phyloP scores from a whole-genome alignment of 2,113 vertebrate genomes.

The Oreochromis niloticus region DNA sequence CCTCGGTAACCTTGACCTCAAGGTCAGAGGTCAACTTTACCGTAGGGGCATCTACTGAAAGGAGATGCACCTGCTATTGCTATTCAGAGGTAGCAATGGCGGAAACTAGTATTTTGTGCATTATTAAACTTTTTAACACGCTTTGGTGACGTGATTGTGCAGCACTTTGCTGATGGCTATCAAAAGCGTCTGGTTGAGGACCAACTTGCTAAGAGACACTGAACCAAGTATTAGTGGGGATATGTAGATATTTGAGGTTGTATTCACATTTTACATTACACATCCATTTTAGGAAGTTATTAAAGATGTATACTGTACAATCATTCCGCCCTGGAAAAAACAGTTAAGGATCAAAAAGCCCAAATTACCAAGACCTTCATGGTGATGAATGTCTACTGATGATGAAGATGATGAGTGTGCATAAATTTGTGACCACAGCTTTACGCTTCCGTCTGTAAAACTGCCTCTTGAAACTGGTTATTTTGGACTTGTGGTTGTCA shows the following conservation, averaged over 20 bases:
- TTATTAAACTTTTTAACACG: rapidly evolving
- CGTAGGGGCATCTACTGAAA: neutral
- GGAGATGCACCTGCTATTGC: neutral
- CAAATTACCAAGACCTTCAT: neutral
- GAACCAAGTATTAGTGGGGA: neutral
- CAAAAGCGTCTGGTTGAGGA: neutral
- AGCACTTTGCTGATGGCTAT: neutral
- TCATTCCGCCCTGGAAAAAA: neutral
- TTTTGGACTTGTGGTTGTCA: neutral
- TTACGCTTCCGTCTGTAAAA: neutral
- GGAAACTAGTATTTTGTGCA: neutral
- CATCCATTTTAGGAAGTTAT: neutral
- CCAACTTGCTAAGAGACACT: neutral
- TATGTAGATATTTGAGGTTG: neutral
- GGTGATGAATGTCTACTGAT: rapidly evolving
- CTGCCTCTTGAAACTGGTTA: neutral
- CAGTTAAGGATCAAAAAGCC: neutral
- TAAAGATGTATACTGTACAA: neutral
- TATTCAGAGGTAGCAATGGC: neutral
- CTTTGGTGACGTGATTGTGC: neutral
- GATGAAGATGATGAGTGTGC: neutral
- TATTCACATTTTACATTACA: neutral
- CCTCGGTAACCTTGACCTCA: neutral
- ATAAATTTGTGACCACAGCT: neutral
- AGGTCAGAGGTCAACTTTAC: neutral